Conservation (phyloP, 2,888 invertebrate species). For the Pseudoips prasinana region DNA sequence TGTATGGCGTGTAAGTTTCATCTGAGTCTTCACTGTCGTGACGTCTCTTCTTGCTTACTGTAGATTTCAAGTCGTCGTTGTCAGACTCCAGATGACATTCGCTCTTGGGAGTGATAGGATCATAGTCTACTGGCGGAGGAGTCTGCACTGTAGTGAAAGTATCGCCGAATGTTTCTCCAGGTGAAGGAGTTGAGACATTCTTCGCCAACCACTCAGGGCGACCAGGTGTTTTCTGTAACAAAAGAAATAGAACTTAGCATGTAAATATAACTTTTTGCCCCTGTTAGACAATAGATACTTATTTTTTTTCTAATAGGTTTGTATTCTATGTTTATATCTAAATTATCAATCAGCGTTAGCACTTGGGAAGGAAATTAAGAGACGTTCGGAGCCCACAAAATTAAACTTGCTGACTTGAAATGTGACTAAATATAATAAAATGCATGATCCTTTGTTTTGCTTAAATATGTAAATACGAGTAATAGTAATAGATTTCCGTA, state of each 20-base stretch:
- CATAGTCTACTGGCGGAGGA: constrained; percentile 54
- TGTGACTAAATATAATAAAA: no score
- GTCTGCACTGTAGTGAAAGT: constrained; percentile 39
- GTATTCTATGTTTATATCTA: no score
- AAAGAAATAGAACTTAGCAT: constrained; percentile 5
- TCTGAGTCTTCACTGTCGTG: constrained; percentile 72
- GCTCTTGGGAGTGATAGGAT: constrained; percentile 67
- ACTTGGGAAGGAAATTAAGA: no score
- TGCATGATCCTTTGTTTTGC: no score
- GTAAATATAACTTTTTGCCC: not conserved
- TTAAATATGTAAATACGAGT: no score
- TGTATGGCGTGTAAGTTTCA: constrained; percentile 65
- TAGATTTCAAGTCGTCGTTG: constrained; percentile 52
- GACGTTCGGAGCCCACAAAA: no score
- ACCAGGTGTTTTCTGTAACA: constrained; percentile 41
- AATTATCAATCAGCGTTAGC: no score
- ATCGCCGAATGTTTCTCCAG: constrained; percentile 22
- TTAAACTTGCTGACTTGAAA: no score
- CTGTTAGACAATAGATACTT: no score
- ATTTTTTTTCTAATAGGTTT: no score
- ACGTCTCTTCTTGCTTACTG: constrained; percentile 45
- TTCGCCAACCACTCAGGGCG: constrained; percentile 34
- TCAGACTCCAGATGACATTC: constrained; percentile 71
- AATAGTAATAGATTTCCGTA: constrained; percentile 45
- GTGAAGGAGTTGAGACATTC: constrained; percentile 20